phyloP scores from a whole-genome alignment of 2,888 invertebrate genomes.

The Napeogenes inachia region DNA sequence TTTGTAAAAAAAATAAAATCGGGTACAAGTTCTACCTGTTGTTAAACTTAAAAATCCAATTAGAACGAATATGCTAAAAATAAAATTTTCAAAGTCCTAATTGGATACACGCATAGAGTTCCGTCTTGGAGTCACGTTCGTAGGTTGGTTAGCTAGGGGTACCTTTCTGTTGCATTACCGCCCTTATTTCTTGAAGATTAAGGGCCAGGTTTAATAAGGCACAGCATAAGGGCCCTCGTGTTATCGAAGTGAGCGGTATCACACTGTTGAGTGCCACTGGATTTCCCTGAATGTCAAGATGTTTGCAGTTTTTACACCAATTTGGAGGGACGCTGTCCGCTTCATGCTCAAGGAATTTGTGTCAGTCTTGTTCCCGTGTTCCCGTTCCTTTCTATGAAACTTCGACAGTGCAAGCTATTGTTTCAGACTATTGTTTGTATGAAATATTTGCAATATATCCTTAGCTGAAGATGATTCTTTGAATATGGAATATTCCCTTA shows the following conservation, averaged over 20 bases:
- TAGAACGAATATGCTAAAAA: constrained; percentile 24
- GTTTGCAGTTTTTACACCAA: constrained; percentile 25
- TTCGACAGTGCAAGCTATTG: constrained; percentile 6
- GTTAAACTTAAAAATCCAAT: constrained; percentile 18
- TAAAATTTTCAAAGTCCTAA: constrained; percentile 26
- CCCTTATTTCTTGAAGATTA: constrained; percentile 12
- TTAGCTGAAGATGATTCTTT: no score
- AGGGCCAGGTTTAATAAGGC: constrained; percentile 26
- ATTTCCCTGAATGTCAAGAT: constrained; percentile 30
- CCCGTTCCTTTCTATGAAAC: neutral
- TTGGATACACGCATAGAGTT: constrained; percentile 29
- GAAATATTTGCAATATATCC: no score
- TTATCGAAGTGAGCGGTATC: constrained; percentile 31
- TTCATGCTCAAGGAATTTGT: constrained; percentile 9
- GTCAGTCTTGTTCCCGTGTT: neutral
- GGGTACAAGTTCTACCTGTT: neutral
- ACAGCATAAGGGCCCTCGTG: constrained; percentile 24
- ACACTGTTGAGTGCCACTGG: constrained; percentile 27
- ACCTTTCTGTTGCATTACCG: constrained; percentile 9
- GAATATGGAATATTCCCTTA: no score
- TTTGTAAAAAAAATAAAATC: neutral
- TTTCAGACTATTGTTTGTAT: no score
- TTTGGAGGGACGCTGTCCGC: constrained; percentile 20
- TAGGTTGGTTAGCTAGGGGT: constrained; percentile 19
- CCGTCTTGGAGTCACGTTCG: constrained; percentile 26